These are phyloP conservation scores for Orthonychiurus folsomi DNA, from an alignment of 2,888 invertebrate genomes.

Conservation along the genomic window DNA sequence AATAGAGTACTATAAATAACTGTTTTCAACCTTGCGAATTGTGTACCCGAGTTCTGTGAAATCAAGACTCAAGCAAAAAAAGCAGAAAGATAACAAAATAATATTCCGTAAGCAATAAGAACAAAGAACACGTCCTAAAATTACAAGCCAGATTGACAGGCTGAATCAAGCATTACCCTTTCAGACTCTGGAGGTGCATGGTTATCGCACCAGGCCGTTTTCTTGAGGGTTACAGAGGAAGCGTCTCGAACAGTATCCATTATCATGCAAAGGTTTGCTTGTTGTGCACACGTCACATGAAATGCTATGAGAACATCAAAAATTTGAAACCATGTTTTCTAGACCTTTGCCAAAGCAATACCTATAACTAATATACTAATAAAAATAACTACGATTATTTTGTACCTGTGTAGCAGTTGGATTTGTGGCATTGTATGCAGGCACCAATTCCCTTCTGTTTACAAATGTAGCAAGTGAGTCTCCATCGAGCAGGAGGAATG, in stretches of 20 bases:
- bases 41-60: background rate
- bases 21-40: background rate
- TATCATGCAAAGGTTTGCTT: constrained; percentile 88
- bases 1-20: background rate
- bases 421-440: constrained; percentile 95
- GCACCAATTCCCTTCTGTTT: constrained; percentile 87
- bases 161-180: no score
- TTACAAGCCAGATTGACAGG: no score
- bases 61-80: background rate
- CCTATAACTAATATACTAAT: no score
- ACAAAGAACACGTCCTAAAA: no score
- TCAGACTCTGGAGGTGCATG: constrained; percentile 70
- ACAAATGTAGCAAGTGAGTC: constrained; percentile 93
- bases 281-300: constrained; percentile 98
- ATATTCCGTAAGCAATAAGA: no score
- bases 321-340: no score
- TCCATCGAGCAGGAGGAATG: constrained; percentile 92
- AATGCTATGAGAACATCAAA: constrained; percentile 55
- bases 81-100: background rate
- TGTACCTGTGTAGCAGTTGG: constrained; percentile 78
- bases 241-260: constrained; percentile 79
- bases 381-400: constrained; percentile 12
- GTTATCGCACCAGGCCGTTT: constrained; percentile 91
- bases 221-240: constrained; percentile 73
- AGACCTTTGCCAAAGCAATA: no score